Evolutionary conservation across 2,888 invertebrate genomes (phyloP).

Genomic region (Cheilosia scutellata): DNA sequence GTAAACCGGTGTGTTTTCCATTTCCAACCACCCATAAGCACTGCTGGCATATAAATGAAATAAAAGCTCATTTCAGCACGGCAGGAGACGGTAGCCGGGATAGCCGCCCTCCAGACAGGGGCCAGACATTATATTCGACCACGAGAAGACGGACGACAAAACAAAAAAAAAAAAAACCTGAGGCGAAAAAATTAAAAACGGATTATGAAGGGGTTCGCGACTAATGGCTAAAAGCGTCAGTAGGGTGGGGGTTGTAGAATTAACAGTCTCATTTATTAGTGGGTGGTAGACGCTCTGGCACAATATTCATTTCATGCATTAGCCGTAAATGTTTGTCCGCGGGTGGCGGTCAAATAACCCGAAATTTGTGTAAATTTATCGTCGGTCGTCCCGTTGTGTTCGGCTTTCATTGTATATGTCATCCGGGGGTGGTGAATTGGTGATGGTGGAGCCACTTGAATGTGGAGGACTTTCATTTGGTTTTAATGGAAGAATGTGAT

Average conservation of each 20-base stretch:
- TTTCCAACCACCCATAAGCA: background rate
- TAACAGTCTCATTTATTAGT: conserved; percentile 52
- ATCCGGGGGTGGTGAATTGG: background rate
- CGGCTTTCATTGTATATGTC: background rate
- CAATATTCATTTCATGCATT: conserved; percentile 40
- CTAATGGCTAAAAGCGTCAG: conserved; percentile 28
- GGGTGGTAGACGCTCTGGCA: conserved; percentile 41
- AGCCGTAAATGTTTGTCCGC: conserved; percentile 18
- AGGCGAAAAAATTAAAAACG: conserved; percentile 61
- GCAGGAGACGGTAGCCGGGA: background rate
- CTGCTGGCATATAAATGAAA: conserved; percentile 18
- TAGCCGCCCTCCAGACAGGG: conserved; percentile 34
- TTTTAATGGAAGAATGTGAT: conserved; percentile 2
- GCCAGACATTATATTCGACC: conserved; percentile 51
- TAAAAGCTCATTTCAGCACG: conserved; percentile 17
- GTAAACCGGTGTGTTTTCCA: background rate
- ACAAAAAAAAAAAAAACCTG: conserved; percentile 6
- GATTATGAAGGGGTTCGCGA: conserved; percentile 58
- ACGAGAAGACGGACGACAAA: conserved; percentile 11
- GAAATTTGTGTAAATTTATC: conserved; percentile 11
- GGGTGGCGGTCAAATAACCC: conserved; percentile 9
- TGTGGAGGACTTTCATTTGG: background rate
- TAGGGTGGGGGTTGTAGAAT: conserved; percentile 13
- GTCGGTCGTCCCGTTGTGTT: background rate
- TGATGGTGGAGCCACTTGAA: background rate